Conservation (phyloP, 2,888 invertebrate species). For the Barypeithes pellucidus region DNA sequence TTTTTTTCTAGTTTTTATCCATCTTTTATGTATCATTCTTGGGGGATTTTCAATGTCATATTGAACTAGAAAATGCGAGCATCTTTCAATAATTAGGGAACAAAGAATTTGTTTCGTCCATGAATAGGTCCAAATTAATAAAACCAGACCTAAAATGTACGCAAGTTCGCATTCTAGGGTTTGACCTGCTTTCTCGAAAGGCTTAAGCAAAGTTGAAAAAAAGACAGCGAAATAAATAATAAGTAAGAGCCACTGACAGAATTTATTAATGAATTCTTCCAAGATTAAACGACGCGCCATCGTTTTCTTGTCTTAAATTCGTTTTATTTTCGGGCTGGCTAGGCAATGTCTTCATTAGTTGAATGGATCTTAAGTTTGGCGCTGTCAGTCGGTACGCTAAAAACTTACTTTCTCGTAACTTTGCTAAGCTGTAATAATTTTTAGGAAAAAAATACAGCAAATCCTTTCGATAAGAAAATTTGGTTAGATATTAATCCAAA, state of each 20-base stretch:
- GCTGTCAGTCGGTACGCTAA: not conserved
- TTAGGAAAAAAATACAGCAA: no score
- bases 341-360: conserved; percentile 20
- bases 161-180: not conserved
- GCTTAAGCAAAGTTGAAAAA: not conserved
- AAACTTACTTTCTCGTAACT: not conserved
- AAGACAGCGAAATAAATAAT: conserved; percentile 16
- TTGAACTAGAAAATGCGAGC: no score
- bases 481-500: no score
- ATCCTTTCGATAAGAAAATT: no score
- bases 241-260: conserved; percentile 20
- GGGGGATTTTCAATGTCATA: no score
- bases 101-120: no score
- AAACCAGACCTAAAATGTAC: not conserved
- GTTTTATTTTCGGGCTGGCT: conserved; percentile 44
- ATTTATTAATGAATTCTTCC: conserved; percentile 58
- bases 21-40: no score
- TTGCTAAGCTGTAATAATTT: no score
- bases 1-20: no score
- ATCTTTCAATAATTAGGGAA: no score
- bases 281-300: conserved; percentile 27
- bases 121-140: no score
- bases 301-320: conserved; percentile 51
- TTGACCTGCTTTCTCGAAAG: not conserved
- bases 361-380: not conserved